Conservation (phyloP, 2,888 invertebrate genomes). For the Ernsta delagoae region DNA sequence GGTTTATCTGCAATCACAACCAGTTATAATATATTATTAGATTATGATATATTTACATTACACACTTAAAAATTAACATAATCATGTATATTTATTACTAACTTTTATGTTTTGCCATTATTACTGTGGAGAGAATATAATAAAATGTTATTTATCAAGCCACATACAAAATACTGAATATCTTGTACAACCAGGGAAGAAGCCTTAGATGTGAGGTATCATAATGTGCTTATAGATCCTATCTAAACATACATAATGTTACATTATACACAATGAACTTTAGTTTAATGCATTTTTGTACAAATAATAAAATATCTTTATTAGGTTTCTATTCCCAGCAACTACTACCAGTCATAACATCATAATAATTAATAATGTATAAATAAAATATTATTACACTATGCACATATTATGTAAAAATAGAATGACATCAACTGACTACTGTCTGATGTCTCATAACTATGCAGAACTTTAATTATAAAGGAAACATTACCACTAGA, state of each 20-base stretch:
- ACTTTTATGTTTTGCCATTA: conserved; percentile 45
- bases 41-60: too few relatives aligned
- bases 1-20: conserved; percentile 54
- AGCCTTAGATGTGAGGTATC: conserved; percentile 42
- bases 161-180: not conserved
- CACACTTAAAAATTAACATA: too few relatives aligned
- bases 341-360: too few relatives aligned
- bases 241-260: not conserved
- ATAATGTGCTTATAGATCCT: conserved; percentile 18
- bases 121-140: not conserved
- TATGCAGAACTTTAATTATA: too few relatives aligned
- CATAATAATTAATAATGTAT: too few relatives aligned
- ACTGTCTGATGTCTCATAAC: too few relatives aligned
- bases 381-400: too few relatives aligned
- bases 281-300: not conserved
- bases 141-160: not conserved
- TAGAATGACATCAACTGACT: not conserved
- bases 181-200: conserved; percentile 43
- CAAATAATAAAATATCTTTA: not conserved
- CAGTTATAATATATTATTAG: too few relatives aligned
- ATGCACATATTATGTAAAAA: too few relatives aligned
- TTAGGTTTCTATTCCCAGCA: too few relatives aligned
- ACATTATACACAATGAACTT: not conserved
- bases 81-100: not conserved
- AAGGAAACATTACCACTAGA: conserved; percentile 50